Evolutionary conservation across 2,888 invertebrate genomes (phyloP).

Genomic region (Eilema depressum): DNA sequence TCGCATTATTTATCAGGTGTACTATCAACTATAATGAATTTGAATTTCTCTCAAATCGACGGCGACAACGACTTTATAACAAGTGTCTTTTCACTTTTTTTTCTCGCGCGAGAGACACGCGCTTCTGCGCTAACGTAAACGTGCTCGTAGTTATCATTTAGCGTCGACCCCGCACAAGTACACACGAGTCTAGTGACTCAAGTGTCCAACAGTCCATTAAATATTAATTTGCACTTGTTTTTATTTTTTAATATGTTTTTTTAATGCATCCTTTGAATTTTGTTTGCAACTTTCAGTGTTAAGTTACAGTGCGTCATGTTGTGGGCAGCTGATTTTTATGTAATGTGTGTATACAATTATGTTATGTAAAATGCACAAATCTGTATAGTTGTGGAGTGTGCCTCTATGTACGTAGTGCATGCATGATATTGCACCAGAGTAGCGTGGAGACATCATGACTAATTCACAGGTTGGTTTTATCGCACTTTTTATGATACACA

Average conservation of each 20-base stretch:
- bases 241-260: conserved; percentile 48
- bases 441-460: conserved; percentile 84
- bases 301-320: conserved; percentile 81
- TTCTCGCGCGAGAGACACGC: conserved; percentile 77
- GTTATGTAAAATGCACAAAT: conserved; percentile 81
- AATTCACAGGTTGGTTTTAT: conserved; percentile 87
- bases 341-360: conserved; percentile 77
- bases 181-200: conserved; percentile 56
- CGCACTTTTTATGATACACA: conserved; percentile 45
- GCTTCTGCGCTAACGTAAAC: conserved; percentile 67
- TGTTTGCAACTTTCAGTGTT: conserved; percentile 82
- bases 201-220: conserved; percentile 49
- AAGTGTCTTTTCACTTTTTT: conserved; percentile 83
- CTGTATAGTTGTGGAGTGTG: conserved; percentile 77
- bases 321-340: conserved; percentile 78
- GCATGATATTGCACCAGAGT: conserved; percentile 77
- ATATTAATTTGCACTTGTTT: conserved; percentile 60
- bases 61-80: conserved; percentile 66
- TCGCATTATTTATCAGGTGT: conserved; percentile 61
- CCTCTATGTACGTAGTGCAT: conserved; percentile 81
- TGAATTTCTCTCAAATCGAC: conserved; percentile 75
- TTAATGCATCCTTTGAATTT: conserved; percentile 76
- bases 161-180: conserved; percentile 62
- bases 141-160: conserved; percentile 63
- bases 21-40: conserved; percentile 68